phyloP scores from a whole-genome alignment of 2,797 vertebrate species.

The Clangula hyemalis region DNA sequence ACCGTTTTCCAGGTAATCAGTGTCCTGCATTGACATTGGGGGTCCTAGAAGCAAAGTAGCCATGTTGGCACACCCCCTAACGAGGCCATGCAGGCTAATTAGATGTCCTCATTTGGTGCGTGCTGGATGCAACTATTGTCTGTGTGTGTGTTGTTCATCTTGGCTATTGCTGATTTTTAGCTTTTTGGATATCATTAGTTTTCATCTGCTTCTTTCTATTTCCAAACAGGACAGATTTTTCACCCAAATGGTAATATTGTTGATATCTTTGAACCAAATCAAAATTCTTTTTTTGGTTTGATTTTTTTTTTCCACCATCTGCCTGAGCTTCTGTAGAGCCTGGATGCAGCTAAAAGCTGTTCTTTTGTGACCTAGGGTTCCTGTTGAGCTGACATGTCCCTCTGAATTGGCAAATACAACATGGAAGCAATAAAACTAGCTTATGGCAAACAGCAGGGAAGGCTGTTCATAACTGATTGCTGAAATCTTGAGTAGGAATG shows the following conservation, averaged over 20 bases:
- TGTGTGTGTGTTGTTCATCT: not conserved
- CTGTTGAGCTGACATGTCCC: not conserved
- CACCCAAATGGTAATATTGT: not conserved
- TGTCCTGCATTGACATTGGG: not conserved
- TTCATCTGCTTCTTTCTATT: not conserved
- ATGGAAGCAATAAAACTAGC: not conserved
- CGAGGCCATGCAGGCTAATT: not conserved
- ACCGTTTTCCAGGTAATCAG: not conserved
- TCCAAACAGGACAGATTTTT: not conserved
- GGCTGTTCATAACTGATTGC: not conserved
- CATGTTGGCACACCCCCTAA: not conserved
- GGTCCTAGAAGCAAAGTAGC: not conserved
- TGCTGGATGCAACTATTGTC: not conserved
- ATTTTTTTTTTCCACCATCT: not conserved
- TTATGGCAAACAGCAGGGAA: not conserved
- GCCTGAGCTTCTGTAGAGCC: not conserved
- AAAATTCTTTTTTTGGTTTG: not conserved
- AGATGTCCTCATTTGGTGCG: not conserved
- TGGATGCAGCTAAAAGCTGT: not conserved
- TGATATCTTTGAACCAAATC: not conserved
- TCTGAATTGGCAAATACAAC: not conserved
- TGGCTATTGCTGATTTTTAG: not conserved
- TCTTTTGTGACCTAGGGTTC: not conserved
- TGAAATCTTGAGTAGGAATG: not conserved
- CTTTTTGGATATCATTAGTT: not conserved